phyloP scores from a whole-genome alignment of 2,797 vertebrate genomes.

The Brachyrhaphis roseni region DNA sequence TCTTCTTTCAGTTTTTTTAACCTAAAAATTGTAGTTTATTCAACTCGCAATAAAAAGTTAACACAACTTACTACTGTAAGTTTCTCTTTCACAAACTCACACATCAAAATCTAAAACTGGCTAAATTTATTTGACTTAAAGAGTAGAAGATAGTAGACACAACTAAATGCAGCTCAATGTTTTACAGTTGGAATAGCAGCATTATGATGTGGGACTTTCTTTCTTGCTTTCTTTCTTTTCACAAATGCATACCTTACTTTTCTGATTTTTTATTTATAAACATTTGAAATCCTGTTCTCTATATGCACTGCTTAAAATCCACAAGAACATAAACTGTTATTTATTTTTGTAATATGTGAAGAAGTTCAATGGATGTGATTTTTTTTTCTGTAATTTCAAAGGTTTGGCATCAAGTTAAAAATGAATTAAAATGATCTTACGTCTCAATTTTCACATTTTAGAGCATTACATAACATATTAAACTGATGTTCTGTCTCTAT shows the following conservation, averaged over 20 bases:
- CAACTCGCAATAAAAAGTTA: too few relatives aligned
- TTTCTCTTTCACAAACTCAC: too few relatives aligned
- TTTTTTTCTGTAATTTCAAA: background rate
- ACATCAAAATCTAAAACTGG: too few relatives aligned
- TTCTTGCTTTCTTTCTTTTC: background rate
- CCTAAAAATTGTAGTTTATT: too few relatives aligned
- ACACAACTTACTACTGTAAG: too few relatives aligned
- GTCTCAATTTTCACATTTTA: background rate
- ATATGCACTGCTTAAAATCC: background rate
- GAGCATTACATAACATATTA: background rate
- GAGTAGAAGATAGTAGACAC: too few relatives aligned
- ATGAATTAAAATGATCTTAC: background rate
- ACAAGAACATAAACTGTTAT: background rate
- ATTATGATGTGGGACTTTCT: background rate
- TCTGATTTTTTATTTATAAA: background rate
- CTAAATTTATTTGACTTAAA: too few relatives aligned
- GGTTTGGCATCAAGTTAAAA: constrained; percentile 7
- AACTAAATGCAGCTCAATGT: too few relatives aligned
- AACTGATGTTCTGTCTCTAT: constrained; percentile 10
- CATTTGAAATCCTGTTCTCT: background rate
- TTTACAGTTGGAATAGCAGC: background rate
- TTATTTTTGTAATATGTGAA: background rate
- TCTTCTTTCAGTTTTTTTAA: too few relatives aligned
- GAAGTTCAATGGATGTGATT: background rate
- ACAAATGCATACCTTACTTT: background rate